These are phyloP conservation scores for Phrynocephalus guinanensis DNA, from an alignment of 2,797 vertebrate species.

Conservation along the genomic window DNA sequence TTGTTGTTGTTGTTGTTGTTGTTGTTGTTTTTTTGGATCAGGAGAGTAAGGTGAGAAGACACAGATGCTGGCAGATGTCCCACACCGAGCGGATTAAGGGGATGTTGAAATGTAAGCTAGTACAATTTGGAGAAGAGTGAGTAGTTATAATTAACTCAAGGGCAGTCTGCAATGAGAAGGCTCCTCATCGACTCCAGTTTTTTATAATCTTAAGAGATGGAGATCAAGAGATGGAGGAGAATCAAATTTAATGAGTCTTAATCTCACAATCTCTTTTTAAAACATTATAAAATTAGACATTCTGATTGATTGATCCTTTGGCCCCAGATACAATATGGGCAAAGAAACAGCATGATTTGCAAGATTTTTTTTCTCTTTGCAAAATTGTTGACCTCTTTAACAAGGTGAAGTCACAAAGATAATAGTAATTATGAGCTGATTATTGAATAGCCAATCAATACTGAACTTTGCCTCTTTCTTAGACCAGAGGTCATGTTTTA, in stretches of 20 bases:
- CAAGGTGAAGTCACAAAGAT: constrained; percentile 61
- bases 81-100: background rate
- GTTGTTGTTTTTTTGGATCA: background rate
- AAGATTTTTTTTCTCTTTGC: constrained; percentile 58
- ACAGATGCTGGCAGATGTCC: background rate
- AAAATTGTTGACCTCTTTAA: constrained; percentile 63
- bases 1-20: no score
- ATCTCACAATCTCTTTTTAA: background rate
- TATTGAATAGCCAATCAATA: constrained; percentile 42
- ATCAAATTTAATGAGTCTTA: constrained; percentile 30
- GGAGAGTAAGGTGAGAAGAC: background rate
- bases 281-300: constrained; percentile 18
- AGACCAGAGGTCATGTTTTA: constrained; percentile 62
- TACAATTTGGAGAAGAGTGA: background rate
- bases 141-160: constrained; percentile 10
- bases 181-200: background rate
- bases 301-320: constrained; percentile 56
- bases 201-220: constrained; percentile 9
- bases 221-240: constrained; percentile 13
- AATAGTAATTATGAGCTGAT: constrained; percentile 67
- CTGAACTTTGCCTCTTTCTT: constrained; percentile 66
- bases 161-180: background rate
- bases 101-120: background rate
- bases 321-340: constrained; percentile 60
- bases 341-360: constrained; percentile 35